Conservation (phyloP, 2,113 vertebrate genomes). For the Hippocampus comes region DNA sequence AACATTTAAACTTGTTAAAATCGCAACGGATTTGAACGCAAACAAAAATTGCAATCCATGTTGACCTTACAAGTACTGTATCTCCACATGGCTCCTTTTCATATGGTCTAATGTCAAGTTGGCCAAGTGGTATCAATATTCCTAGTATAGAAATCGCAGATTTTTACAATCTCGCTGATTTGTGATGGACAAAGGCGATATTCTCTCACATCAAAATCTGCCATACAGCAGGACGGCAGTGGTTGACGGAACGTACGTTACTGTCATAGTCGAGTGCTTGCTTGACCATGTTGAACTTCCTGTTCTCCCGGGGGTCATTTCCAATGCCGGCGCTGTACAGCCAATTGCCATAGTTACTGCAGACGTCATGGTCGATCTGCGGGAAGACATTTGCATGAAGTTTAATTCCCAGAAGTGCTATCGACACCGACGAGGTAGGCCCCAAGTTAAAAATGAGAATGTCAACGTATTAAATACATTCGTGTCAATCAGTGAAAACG, state of each 20-base stretch:
- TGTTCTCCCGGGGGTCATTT: slow-evolving; percentile 79
- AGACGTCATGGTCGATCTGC: slow-evolving; percentile 78
- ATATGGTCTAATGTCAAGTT: no score
- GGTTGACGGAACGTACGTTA: slow-evolving; percentile 53
- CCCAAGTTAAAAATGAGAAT: background rate
- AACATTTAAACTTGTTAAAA: no score
- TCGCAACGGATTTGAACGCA: no score
- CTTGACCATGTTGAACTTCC: slow-evolving; percentile 83
- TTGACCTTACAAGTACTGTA: no score
- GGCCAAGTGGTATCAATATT: no score
- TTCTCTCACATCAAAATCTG: background rate
- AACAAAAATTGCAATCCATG: no score
- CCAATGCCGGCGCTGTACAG: slow-evolving; percentile 78
- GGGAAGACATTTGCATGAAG: background rate
- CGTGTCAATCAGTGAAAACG: no score
- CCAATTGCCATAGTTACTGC: slow-evolving; percentile 84
- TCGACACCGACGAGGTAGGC: background rate
- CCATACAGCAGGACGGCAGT: background rate
- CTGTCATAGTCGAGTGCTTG: slow-evolving; percentile 79
- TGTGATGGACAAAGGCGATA: background rate
- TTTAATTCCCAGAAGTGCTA: background rate
- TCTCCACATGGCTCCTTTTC: no score
- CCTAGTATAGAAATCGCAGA: no score
- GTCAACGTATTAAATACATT: no score
- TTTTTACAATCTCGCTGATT: background rate